Evolutionary conservation across 1,140 invertebrate genomes (phyloP), one percentile per base, ranked within the genome.

Genomic region (Lepidurus apus): DNA sequence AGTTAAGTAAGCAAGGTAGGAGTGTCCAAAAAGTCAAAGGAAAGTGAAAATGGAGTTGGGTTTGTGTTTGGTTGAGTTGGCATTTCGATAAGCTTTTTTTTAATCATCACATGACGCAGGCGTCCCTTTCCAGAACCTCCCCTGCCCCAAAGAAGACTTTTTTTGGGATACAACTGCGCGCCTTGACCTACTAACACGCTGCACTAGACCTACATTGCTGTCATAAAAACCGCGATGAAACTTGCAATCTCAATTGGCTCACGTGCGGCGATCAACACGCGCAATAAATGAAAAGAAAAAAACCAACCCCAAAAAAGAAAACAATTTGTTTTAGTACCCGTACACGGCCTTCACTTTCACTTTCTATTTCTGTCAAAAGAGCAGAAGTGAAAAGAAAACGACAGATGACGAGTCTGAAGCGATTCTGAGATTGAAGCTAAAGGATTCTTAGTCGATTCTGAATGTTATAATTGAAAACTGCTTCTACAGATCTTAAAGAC

Each of bases 181-280:
- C 78, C 78, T 79, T 79, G 78, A 79, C 78, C 78, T 26, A 79
- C 78, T 79, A 74, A 79, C 78, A 79, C 77, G 44, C 47, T 78
- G 77, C 77, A 78, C 77, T 74, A 78, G 77, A 78, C 77, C 77
- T 77, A 34, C 43, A 77, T 65, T 21, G 17, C 17, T n/a, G 53
- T 65, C 53, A 65, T 65, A 65, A 65, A 65, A 65, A 65, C 53
- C 53, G 53, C 53, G 53, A 65, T 65, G 21, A 65, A 65, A 65
- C 53, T 34, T 21, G 53, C 53, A 65, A 65, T 65, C 53, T 65
- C 21, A 21, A 65, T 65, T 65, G n/a, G 53, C n/a, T 65, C 17
- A 65, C 53, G 53, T 65, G 53, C 13, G 17, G 21, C 21, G 53
- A 21, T 34, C 34, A 34, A 34, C 34, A 34, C 34, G 34, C 34